Evolutionary conservation across 2,888 invertebrate genomes (phyloP), one percentile per base, ranked within the genome.

Genomic region (Caenorhabditis doughertyi): DNA sequence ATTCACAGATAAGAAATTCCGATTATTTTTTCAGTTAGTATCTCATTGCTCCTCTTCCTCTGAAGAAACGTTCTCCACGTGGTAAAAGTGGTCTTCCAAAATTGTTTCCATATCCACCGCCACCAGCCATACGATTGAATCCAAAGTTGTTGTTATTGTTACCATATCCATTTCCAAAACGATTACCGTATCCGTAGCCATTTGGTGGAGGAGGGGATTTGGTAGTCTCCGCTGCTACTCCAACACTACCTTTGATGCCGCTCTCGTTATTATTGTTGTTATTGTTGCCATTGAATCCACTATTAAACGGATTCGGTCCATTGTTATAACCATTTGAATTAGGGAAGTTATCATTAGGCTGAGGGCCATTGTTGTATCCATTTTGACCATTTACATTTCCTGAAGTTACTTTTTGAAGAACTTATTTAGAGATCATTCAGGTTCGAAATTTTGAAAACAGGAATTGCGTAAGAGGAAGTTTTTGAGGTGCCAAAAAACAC

Each of bases 21-120:
- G 73, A 39, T 86, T 85, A 3, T 90, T 90, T 9, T 70, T 82
- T 72, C 21, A 35, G 23, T 74, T 25, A 77, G 27, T 77, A 77
- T 56, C 51, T 65, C 68, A 58, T 70, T 3, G 7, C 9, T 13
- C 53, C 44, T 32, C 79, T 44, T n/a, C 42, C 68, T 29, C 32
- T n/a, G 11, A 70, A 35, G 27, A 62, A 70, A 32, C 79, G 55
- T 49, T 79, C 72, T n/a, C 72, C 79, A 2, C 79, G 47, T 3
- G 79, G 79, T 4, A 79, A 42, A n/a, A 79, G 72, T 0, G 79
- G 79, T 16, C 76, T 23, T 4, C 76, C 76, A 32, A 77, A 77
- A 21, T 56, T 68, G 47, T 68, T 77, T 8, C 68, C 68, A 35
- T 77, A 77, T 7, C 77, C 77, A 4, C 62, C 58, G 9, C 68